A percentile compares a stretch with the other conserved stretches of the same genome.
These are phyloP conservation scores for Pteruthius melanotis DNA, from an alignment of 2,113 vertebrate species.

Conservation along the genomic window DNA sequence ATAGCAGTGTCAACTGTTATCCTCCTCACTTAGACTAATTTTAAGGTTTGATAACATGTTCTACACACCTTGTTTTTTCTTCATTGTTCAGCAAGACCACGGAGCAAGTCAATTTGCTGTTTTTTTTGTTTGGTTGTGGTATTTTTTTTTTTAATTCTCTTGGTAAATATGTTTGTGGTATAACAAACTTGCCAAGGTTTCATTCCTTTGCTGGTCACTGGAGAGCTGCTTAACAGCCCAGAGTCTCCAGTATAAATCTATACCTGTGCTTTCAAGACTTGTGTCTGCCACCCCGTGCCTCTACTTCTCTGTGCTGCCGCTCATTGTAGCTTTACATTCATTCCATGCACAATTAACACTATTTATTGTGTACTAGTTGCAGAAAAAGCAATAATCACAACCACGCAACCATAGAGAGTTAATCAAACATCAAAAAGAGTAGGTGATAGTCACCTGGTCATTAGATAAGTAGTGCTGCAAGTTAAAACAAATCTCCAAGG, in stretches of 20 bases:
- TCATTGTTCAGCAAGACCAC: background rate
- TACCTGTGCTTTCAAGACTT: background rate
- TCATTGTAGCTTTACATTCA: background rate
- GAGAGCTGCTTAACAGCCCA: background rate
- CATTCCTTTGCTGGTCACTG: background rate
- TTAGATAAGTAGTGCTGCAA: background rate
- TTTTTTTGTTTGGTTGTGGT: too few relatives aligned
- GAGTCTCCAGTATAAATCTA: background rate
- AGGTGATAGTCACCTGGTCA: background rate
- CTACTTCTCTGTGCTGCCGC: background rate
- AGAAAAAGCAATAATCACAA: background rate
- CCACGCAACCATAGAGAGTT: background rate
- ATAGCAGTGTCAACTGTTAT: background rate
- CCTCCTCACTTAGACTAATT: background rate
- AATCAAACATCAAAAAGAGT: background rate
- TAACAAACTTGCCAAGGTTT: background rate
- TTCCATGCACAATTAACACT: background rate
- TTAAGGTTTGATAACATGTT: background rate
- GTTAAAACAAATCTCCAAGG: background rate
- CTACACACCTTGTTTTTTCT: background rate
- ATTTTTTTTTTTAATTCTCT: background rate
- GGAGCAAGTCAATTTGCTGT: background rate
- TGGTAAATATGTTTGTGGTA: background rate
- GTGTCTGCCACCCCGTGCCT: background rate
- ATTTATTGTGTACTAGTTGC: background rate